Conservation (phyloP, 2,113 vertebrate species). For the Cricetomys ansorgei region DNA sequence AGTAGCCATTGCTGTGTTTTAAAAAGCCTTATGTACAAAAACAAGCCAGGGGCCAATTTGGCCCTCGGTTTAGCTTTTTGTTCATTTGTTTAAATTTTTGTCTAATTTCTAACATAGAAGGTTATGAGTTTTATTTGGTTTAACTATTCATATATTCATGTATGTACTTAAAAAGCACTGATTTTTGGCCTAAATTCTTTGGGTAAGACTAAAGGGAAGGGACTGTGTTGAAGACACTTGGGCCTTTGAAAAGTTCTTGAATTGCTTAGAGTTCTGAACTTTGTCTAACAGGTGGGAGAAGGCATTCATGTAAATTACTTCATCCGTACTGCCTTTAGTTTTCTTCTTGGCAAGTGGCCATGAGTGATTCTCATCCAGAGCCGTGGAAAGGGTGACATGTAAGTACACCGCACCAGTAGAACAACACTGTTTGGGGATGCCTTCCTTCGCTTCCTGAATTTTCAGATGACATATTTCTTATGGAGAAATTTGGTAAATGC, state of each 20-base stretch:
- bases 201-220: not conserved
- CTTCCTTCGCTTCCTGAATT: not conserved
- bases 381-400: not conserved
- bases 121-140: conserved; percentile 24
- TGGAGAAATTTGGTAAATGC: not conserved
- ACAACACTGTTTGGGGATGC: not conserved
- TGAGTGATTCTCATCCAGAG: not conserved
- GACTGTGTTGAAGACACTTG: not conserved
- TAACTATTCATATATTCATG: not conserved
- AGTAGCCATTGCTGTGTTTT: not conserved
- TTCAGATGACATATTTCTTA: not conserved
- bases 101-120: not conserved
- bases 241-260: conserved; percentile 21
- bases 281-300: not conserved
- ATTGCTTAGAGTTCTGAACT: conserved; percentile 1
- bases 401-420: not conserved
- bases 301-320: not conserved
- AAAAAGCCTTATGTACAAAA: not conserved
- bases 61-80: not conserved
- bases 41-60: not conserved
- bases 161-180: not conserved
- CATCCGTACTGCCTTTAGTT: not conserved
- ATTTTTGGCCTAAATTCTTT: not conserved
- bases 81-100: not conserved
- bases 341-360: not conserved